Conservation (phyloP, 1,140 invertebrate species). For the Calliphora vicina region DNA sequence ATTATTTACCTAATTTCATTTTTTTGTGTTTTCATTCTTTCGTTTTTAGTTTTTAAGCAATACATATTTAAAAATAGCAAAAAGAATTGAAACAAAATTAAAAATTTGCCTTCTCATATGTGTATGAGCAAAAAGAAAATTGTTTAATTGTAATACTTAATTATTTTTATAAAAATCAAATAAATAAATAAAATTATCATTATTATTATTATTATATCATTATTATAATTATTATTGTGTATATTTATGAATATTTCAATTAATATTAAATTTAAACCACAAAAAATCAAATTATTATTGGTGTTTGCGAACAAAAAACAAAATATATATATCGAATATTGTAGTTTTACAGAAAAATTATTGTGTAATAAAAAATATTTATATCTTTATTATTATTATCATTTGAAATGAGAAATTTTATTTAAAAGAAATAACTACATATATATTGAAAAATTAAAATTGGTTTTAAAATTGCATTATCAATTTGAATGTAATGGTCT, state of each 20-base stretch:
- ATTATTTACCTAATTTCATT: neutral
- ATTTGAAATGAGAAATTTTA: neutral
- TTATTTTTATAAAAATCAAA: neutral
- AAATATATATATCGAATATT: slow-evolving; percentile 7
- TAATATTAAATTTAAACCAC: slow-evolving; percentile 4
- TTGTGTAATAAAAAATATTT: slow-evolving; percentile 29
- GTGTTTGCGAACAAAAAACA: slow-evolving; percentile 26
- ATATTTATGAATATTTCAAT: slow-evolving; percentile 18
- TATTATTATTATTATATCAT: slow-evolving; percentile 23
- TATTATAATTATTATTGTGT: slow-evolving; percentile 8
- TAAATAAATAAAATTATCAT: neutral
- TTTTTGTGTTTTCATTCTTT: neutral
- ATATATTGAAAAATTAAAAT: too few species aligned
- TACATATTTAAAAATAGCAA: neutral
- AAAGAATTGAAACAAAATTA: neutral
- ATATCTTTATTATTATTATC: slow-evolving; percentile 16
- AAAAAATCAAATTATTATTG: neutral
- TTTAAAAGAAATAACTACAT: too few species aligned
- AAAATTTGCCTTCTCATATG: neutral
- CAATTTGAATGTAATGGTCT: too few species aligned
- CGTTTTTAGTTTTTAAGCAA: neutral
- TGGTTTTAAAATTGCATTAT: too few species aligned
- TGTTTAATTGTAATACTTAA: neutral
- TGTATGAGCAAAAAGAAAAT: neutral
- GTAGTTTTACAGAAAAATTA: slow-evolving; percentile 15